Evolutionary conservation across 2,113 vertebrate species (phyloP), one percentile per base, ranked within the genome.

Genomic region (Elachura formosa): DNA sequence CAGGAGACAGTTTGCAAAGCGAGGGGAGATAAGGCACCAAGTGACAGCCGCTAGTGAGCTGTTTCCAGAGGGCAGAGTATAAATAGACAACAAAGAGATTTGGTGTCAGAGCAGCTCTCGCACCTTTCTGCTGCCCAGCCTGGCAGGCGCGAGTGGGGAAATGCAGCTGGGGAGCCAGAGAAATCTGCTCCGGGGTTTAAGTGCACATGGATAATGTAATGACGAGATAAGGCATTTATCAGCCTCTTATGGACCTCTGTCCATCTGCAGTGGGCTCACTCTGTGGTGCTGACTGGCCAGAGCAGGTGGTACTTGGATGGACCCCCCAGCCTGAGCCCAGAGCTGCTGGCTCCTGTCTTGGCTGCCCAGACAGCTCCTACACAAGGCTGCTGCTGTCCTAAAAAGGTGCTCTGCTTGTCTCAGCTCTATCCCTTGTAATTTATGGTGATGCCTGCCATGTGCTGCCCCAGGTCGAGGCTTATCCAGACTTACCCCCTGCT

Each of bases 31-130:
- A 69, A 91, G 84, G 71, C 1, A 38, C 69, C 36, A 20, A 94
- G 87, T 17, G 81, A 95, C 93, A 95, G 94, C 80, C 62, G 74
- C 89, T 75, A 72, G 93, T 2, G n/a, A 95, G 74, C 86, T 7
- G 81, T 36, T 96, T 92, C 77, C 78, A 92, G 95, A 91, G 93
- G 69, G 33, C 73, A 87, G 89, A 73, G 49, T 95, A 97, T 96
- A 97, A 97, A 97, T 97, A 97, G 93, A 94, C 91, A 94, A 95
- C 94, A 96, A 96, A 95, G 79, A 74, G 84, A 87, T 96, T 72
- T 34, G 55, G 87, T 89, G 91, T 94, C 93, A 85, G 74, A 84
- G 87, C 74, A 92, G 84, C 9, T 29, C 94, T 90, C 0, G 6
- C 81, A 89, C 87, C 74, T 86, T 91, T 89, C 80, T 67, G 77